Percentiles rank a stretch among this genome's conserved stretches.
These are phyloP conservation scores for Uria lomvia DNA, from an alignment of 2,113 vertebrate species.

Conservation along the genomic window DNA sequence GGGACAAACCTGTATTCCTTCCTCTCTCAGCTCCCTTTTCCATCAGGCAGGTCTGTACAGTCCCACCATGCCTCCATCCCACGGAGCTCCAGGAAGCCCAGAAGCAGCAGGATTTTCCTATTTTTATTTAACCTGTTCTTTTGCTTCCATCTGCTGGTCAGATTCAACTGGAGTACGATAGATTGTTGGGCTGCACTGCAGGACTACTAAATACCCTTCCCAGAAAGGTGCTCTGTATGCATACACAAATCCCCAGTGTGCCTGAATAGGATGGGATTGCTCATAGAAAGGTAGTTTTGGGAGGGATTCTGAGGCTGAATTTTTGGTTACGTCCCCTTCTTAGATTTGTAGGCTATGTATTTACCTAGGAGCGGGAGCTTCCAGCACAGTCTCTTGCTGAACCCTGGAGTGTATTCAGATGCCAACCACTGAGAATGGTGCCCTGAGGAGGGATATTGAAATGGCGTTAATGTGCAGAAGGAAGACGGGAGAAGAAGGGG, in stretches of 20 bases:
- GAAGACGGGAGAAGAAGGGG: accelerated
- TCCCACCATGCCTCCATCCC: accelerated
- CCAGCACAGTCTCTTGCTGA: background rate
- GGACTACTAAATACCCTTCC: background rate
- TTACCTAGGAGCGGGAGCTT: background rate
- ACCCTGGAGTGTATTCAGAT: background rate
- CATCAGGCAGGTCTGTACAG: accelerated
- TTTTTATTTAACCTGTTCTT: background rate
- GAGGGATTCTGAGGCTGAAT: background rate
- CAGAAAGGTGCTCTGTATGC: accelerated
- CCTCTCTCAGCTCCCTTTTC: accelerated
- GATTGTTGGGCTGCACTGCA: accelerated
- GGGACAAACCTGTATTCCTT: accelerated
- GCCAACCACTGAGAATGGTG: accelerated
- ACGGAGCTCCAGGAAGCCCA: background rate
- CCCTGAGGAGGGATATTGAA: background rate
- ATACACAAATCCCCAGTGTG: accelerated
- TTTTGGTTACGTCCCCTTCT: background rate
- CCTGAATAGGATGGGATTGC: accelerated
- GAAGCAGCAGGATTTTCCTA: background rate
- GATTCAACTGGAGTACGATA: accelerated
- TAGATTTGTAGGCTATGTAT: too few species aligned
- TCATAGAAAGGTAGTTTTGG: background rate
- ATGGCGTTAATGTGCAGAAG: background rate
- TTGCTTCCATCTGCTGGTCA: slow-evolving; percentile 30